Evolutionary conservation across 37 sponge, comb jelly and placozoan species (phyloP), one percentile per base, ranked within the genome.

Genomic region (Beroe ovata): DNA sequence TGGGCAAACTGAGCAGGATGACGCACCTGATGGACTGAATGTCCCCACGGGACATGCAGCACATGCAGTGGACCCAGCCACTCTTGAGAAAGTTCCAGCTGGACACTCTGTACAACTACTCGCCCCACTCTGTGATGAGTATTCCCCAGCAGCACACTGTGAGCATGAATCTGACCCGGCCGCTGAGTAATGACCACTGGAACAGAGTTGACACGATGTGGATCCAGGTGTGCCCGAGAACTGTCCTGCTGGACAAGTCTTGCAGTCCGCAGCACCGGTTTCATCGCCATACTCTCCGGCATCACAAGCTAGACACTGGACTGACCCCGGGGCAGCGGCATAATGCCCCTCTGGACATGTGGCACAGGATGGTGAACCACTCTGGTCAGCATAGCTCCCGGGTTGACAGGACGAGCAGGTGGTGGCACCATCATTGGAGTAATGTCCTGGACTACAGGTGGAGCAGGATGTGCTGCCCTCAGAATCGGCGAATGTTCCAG

Each of bases 221-320:
- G 35, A 32, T 32, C 84, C 84, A 3, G 84, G 16, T 1, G 47
- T 14, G 28, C 41, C 38, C 6, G 84, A 42, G 21, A 40, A 77
- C 28, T 42, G 39, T 14, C 28, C 23, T 25, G 29, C 22, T n/a
- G 63, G 63, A 26, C 63, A 62, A 14, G 4, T 14, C 22, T 4
- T 62, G 63, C 84, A 77, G 22, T 39, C 6, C 6, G 41, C 18
- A 11, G 16, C 14, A 6, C 47, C 25, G 16, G 39, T 54, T 42
- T 77, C 16, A 42, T 42, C 41, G 84, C 41, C 41, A 54, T 77
- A 77, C 25, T 42, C 23, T 40, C 84, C 84, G 1, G 18, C 38
- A 6, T 42, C 54, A 42, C 84, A 77, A 21, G 20, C 47, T 14
- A 42, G 54, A 77, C 84, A 77, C 26, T 8, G 2, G 0, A 23